These are phyloP conservation scores for Lacanobia wlatinum DNA, from an alignment of 2,888 invertebrate species.

Conservation along the genomic window DNA sequence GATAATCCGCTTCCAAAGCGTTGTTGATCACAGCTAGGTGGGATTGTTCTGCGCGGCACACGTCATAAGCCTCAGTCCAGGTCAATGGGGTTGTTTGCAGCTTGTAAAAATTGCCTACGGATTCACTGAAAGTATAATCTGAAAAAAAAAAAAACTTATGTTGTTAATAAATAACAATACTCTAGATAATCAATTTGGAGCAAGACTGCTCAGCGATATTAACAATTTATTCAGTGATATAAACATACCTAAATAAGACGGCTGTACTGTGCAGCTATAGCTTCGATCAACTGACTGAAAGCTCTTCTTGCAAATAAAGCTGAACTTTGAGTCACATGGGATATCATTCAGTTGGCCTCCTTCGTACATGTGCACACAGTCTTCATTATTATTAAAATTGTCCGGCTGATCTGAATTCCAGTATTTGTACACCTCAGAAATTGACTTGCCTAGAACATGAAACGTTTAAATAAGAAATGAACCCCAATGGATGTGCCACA, in stretches of 20 bases:
- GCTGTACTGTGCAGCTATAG: conserved; percentile 71
- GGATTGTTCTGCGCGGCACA: conserved; percentile 77
- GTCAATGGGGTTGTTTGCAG: conserved; percentile 76
- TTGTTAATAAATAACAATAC: too few species aligned
- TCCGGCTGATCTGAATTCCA: conserved; percentile 81
- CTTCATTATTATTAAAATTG: conserved; percentile 68
- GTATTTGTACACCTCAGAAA: conserved; percentile 52
- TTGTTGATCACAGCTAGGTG: conserved; percentile 77
- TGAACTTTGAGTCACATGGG: conserved; percentile 69
- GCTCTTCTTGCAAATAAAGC: conserved; percentile 82
- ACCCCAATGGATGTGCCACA: too few species aligned
- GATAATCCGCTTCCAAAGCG: conserved; percentile 31
- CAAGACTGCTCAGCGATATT: too few species aligned
- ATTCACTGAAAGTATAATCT: conserved; percentile 76
- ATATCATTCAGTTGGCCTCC: conserved; percentile 72
- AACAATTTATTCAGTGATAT: neutral
- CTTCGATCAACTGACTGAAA: conserved; percentile 76
- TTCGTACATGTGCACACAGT: conserved; percentile 69
- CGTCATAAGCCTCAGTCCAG: conserved; percentile 78
- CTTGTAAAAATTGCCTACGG: conserved; percentile 78
- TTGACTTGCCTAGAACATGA: conserved; percentile 70
- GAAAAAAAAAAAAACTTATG: conserved; percentile 33
- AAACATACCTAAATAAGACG: conserved; percentile 71
- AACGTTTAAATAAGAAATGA: neutral
- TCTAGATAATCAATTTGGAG: too few species aligned